Base-by-base conservation (phyloP, 2,113 vertebrate species). In the Leucoraja erinaceus region DNA sequence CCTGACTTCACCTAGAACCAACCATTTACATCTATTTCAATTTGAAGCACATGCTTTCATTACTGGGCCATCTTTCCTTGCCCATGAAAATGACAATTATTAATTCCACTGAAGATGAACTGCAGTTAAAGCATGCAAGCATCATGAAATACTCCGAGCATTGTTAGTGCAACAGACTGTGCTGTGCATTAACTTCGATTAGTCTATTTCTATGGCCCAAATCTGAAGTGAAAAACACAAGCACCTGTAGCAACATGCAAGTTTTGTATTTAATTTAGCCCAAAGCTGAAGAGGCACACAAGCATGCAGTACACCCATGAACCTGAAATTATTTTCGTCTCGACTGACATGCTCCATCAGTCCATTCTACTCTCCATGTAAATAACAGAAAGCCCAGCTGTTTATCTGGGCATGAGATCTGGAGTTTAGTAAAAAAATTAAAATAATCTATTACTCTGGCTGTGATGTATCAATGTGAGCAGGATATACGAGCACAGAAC, bases 391-490 rank as follows among this genome's bases (percentile, higher is more conserved):
- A 72, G 8, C 90, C 68, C 22, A 74, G 90, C 11, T 8, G 1
- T 72, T 68, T 91, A 91, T 54, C 33, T 22, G 22, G 86, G 22
- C 33, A 25, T 72, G 68, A 22, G 18, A 72, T 68, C 22, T 54
- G 68, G 68, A 74, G 66, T 54, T 91, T 9, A 72, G 63, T 91
- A 74, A 74, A 91, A 38, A 91, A 72, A 28, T 54, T 91, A 68
- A 91, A 91, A 91, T 72, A 33, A 72, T 31, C 90, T 72, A 72
- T 91, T 66, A 38, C 70, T 72, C 88, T 91, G 33, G 88, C 31
- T 54, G 66, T 28, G 68, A 72, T 72, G 66, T 22, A 70, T 31
- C 63, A 12, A 38, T 70, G 31, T 22, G 3, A 28, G 66, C 16
- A 54, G 33, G 18, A 20, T 33, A 33, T 72, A 70, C 20, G 3